Evolutionary conservation across 2,797 vertebrate species (phyloP).

Genomic region (Oreochromis grahami): DNA sequence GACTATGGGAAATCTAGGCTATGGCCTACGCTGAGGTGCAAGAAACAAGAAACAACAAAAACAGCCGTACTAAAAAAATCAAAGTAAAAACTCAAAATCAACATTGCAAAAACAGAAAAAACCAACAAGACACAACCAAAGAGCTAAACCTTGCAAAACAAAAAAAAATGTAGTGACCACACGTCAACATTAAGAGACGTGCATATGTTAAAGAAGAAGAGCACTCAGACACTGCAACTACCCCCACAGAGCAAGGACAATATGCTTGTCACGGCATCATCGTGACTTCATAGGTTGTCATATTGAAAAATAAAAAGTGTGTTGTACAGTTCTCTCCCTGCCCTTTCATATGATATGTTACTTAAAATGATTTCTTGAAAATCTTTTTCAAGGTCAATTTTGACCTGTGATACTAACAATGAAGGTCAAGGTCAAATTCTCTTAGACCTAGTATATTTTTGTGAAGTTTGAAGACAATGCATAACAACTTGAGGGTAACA

Average conservation of each 20-base stretch:
- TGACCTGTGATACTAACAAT: background rate
- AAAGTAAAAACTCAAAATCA: background rate
- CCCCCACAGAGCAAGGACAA: background rate
- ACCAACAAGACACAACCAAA: background rate
- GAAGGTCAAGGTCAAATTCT: background rate
- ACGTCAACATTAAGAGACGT: background rate
- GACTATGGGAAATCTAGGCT: background rate
- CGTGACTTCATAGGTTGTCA: background rate
- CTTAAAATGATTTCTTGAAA: background rate
- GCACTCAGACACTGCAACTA: background rate
- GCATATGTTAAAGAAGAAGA: background rate
- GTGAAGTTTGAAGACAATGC: background rate
- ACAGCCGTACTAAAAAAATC: background rate
- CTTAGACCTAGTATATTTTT: background rate
- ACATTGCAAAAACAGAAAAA: background rate
- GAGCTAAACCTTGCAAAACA: background rate
- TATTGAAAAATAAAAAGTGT: background rate
- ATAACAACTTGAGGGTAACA: background rate
- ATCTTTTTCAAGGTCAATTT: background rate
- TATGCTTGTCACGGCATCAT: background rate
- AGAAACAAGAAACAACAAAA: background rate
- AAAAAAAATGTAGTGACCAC: background rate
- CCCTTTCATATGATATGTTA: too few relatives aligned
- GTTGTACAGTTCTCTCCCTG: background rate
- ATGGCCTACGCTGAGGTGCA: fast-evolving